A percentile compares a stretch with the other conserved stretches of the same genome.
These are phyloP conservation scores for Aleiodes testaceus DNA, from an alignment of 2,888 invertebrate species.

Conservation along the genomic window DNA sequence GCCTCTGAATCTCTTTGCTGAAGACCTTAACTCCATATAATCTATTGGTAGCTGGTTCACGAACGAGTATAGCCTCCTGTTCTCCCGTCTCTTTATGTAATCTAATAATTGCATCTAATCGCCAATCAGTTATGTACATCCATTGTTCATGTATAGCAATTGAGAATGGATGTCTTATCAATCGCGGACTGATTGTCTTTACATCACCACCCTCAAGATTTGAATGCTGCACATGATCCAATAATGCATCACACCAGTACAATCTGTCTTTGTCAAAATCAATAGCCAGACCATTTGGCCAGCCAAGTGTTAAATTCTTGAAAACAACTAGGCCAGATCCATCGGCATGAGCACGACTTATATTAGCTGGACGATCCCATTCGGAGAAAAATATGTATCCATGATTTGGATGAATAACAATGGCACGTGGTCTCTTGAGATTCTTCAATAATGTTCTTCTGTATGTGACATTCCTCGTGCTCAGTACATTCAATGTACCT, in stretches of 20 bases:
- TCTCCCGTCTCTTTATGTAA: conserved; percentile 92
- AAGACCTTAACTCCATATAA: conserved; percentile 94
- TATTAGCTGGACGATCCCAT: conserved; percentile 97
- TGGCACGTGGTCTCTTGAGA: conserved; percentile 93
- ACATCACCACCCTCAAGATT: conserved; percentile 93
- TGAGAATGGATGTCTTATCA: conserved; percentile 92
- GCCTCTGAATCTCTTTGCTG: conserved; percentile 83
- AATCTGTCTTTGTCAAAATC: conserved; percentile 91
- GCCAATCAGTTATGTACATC: conserved; percentile 98
- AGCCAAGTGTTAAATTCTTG: conserved; percentile 92
- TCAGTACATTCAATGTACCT: conserved; percentile 94
- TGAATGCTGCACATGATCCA: conserved; percentile 97
- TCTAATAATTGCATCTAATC: conserved; percentile 93
- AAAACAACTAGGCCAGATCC: conserved; percentile 91
- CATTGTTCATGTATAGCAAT: conserved; percentile 92
- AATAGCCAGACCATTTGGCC: conserved; percentile 97
- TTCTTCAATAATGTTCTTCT: conserved; percentile 89
- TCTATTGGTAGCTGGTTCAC: conserved; percentile 92
- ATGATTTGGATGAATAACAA: conserved; percentile 96
- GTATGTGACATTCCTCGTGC: conserved; percentile 88
- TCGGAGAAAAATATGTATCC: conserved; percentile 97
- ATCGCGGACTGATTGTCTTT: conserved; percentile 88
- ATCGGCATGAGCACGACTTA: conserved; percentile 93
- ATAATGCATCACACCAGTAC: conserved; percentile 97
- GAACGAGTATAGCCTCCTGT: conserved; percentile 88